phyloP scores from a whole-genome alignment of 2,797 vertebrate species.

The Acestrorhynchus altus region DNA sequence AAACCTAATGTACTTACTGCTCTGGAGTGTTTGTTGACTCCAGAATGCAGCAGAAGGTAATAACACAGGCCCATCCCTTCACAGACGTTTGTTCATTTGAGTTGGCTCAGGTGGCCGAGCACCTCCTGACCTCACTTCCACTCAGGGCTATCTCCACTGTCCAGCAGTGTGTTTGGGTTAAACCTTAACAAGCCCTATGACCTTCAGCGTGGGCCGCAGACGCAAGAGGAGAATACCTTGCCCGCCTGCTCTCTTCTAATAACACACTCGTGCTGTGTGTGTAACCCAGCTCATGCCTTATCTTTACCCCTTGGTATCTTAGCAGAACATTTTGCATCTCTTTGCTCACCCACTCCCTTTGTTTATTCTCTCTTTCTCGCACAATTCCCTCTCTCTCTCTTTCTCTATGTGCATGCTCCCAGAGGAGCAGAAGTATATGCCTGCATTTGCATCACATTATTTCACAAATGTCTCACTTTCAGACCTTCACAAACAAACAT shows the following conservation, averaged over 20 bases:
- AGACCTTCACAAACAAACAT: conserved; percentile 54
- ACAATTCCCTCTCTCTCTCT: conserved; percentile 15
- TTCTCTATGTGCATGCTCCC: not conserved
- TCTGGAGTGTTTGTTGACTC: not conserved
- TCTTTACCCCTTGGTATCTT: conserved; percentile 4
- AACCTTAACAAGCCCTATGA: conserved; percentile 71
- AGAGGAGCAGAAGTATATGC: conserved; percentile 10
- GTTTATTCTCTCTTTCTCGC: conserved; percentile 1
- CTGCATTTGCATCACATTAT: conserved; percentile 33
- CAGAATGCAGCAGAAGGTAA: conserved; percentile 7
- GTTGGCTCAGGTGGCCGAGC: conserved; percentile 1
- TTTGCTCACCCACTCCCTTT: not conserved
- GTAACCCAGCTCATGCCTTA: not conserved
- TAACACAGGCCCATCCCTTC: not conserved
- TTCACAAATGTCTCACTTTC: conserved; percentile 53
- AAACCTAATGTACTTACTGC: not conserved
- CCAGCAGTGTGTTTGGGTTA: conserved; percentile 55
- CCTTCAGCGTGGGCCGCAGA: conserved; percentile 61
- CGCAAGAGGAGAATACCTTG: conserved; percentile 17
- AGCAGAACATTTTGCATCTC: conserved; percentile 10
- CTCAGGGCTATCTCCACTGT: conserved; percentile 19
- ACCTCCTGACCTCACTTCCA: conserved; percentile 10
- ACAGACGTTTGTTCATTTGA: conserved; percentile 20
- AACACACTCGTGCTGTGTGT: not conserved
- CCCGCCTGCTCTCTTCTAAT: not conserved